A percentile compares a stretch with the other conserved stretches of the same genome.
Conservation (phyloP, 2,888 invertebrate genomes). For the Deilephila porcellus region DNA sequence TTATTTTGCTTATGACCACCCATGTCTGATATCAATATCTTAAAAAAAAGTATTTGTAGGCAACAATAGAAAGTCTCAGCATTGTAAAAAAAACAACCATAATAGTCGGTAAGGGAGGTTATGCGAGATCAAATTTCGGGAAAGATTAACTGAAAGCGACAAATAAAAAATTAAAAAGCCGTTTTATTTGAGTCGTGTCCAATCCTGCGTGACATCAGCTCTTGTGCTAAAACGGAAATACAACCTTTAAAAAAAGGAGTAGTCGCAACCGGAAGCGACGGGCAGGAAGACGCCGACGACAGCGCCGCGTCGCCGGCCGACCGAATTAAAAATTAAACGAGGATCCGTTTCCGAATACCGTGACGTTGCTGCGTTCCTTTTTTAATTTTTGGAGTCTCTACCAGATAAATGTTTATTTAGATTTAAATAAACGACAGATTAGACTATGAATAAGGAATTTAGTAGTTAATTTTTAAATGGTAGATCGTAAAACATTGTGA, state of each 20-base stretch:
- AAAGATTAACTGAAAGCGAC: constrained; percentile 25
- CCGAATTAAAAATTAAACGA: constrained; percentile 82
- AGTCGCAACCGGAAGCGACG: constrained; percentile 74
- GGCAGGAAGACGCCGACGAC: constrained; percentile 81
- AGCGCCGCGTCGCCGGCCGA: constrained; percentile 72
- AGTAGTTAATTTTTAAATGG: too few species aligned
- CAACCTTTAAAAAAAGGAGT: constrained; percentile 76
- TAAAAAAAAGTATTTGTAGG: too few species aligned
- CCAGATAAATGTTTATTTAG: constrained; percentile 11
- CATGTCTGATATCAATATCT: too few species aligned
- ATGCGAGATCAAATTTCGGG: neutral
- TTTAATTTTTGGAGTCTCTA: constrained; percentile 28
- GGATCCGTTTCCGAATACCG: constrained; percentile 79
- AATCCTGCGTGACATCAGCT: constrained; percentile 62
- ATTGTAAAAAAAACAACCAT: neutral
- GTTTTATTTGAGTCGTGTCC: constrained; percentile 52
- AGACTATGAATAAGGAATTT: neutral
- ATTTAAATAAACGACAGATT: constrained; percentile 12
- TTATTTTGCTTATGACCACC: too few species aligned
- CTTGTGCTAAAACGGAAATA: constrained; percentile 76
- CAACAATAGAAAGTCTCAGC: too few species aligned
- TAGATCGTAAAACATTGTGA: too few species aligned
- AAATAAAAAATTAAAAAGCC: constrained; percentile 35
- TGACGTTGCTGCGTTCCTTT: constrained; percentile 58
- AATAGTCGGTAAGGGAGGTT: neutral